Evolutionary conservation across 2,113 vertebrate species (phyloP).

Genomic region (Anhinga rufa): DNA sequence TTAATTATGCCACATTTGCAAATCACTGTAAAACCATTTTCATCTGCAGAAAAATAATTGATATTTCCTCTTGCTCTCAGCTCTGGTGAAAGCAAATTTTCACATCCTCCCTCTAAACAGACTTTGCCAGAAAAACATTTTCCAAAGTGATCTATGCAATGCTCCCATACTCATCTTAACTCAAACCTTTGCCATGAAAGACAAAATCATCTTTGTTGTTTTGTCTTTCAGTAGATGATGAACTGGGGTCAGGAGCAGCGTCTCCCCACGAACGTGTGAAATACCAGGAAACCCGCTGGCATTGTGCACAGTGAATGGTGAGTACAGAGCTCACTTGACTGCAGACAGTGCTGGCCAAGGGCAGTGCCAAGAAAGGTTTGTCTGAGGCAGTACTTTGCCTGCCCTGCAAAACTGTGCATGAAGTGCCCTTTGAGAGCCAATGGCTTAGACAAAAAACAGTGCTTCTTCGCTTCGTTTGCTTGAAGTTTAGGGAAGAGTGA

Average conservation of each 20-base stretch:
- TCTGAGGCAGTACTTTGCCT: background rate
- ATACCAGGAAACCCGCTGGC: background rate
- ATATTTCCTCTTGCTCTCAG: background rate
- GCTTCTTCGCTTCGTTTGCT: background rate
- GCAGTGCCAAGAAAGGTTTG: rapidly evolving
- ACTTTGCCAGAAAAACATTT: background rate
- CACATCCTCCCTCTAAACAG: background rate
- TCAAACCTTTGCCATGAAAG: background rate
- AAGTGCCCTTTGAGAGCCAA: background rate
- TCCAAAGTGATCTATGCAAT: no score
- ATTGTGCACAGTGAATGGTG: rapidly evolving
- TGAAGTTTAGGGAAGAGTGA: background rate
- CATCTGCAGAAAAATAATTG: background rate
- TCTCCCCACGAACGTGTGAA: background rate
- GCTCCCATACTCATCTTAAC: background rate
- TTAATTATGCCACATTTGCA: background rate
- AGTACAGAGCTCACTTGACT: rapidly evolving
- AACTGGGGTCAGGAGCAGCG: rapidly evolving
- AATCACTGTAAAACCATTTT: background rate
- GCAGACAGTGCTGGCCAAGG: background rate
- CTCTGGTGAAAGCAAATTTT: background rate
- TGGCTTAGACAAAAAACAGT: rapidly evolving
- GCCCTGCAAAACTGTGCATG: background rate
- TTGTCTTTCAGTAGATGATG: background rate
- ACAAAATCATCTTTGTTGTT: background rate